phyloP scores from a whole-genome alignment of 2,797 vertebrate species.

The Cossypha dichroa region DNA sequence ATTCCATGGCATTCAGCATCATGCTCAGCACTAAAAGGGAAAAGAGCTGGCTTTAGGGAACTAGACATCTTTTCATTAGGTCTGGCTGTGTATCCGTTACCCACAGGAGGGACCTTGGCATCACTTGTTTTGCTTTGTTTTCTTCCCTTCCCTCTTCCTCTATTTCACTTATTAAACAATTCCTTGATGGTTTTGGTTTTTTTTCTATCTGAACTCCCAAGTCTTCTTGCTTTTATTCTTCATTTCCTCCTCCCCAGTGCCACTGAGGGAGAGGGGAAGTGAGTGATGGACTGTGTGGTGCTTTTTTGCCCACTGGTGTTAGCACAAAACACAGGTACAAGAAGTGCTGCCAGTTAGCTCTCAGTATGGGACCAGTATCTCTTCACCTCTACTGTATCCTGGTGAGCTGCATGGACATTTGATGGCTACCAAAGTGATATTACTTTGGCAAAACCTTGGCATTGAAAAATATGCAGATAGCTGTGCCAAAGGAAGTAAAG shows the following conservation, averaged over 20 bases:
- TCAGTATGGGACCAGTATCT: background rate
- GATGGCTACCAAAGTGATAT: background rate
- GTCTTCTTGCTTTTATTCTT: background rate
- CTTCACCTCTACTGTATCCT: background rate
- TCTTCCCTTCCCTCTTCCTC: background rate
- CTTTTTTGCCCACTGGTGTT: background rate
- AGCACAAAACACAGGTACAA: background rate
- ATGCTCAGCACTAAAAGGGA: background rate
- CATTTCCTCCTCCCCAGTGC: background rate
- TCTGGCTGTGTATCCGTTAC: background rate
- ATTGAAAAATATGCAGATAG: background rate
- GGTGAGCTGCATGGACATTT: background rate
- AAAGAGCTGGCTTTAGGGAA: background rate
- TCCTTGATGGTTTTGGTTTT: accelerated
- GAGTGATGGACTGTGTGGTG: background rate
- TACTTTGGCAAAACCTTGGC: background rate
- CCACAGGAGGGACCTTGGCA: background rate
- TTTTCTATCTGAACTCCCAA: background rate
- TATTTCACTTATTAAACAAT: background rate
- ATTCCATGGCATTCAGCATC: background rate
- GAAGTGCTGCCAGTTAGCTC: background rate
- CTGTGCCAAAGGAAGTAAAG: background rate
- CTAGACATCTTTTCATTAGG: background rate
- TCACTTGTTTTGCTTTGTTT: background rate
- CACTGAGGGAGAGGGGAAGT: background rate